phyloP scores from a whole-genome alignment of 2,888 invertebrate species.

The Mesorhabditis belari region DNA sequence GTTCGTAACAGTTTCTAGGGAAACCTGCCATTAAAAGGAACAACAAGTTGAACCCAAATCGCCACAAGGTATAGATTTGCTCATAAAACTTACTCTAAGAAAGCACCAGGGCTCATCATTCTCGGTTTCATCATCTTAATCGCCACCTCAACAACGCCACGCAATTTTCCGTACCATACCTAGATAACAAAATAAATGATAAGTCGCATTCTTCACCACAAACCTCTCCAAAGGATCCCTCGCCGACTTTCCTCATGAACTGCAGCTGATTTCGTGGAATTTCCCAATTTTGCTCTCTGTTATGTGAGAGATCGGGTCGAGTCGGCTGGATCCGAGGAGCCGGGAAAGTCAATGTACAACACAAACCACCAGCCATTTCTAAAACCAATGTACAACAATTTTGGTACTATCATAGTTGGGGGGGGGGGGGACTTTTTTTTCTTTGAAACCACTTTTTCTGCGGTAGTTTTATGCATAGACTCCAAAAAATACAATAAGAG shows the following conservation, averaged over 20 bases:
- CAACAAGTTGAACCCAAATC: neutral
- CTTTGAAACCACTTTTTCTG: too few species aligned
- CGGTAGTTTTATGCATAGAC: too few species aligned
- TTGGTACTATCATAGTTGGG: too few species aligned
- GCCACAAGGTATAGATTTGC: neutral
- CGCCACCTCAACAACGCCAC: slow-evolving; percentile 88
- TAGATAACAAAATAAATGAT: slow-evolving; percentile 1
- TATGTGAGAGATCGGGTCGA: slow-evolving; percentile 91
- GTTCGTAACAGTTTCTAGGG: neutral
- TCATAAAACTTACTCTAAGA: slow-evolving; percentile 62
- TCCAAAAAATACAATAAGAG: too few species aligned
- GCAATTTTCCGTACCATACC: slow-evolving; percentile 68
- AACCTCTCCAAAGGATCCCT: slow-evolving; percentile 30
- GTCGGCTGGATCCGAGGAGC: slow-evolving; percentile 92
- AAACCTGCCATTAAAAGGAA: neutral
- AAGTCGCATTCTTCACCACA: neutral
- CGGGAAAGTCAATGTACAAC: slow-evolving; percentile 81
- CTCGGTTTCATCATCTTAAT: slow-evolving; percentile 92
- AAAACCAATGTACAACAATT: slow-evolving; percentile 52
- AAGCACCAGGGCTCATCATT: slow-evolving; percentile 92
- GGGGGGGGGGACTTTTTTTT: too few species aligned
- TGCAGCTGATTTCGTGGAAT: slow-evolving; percentile 82
- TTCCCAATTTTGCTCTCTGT: slow-evolving; percentile 91
- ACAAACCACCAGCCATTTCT: slow-evolving; percentile 88
- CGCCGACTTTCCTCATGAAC: slow-evolving; percentile 76